A percentile compares a stretch with the other conserved stretches of the same genome.
These are phyloP conservation scores for Propithecus coquereli DNA, from an alignment of 2,113 vertebrate species.

Conservation along the genomic window DNA sequence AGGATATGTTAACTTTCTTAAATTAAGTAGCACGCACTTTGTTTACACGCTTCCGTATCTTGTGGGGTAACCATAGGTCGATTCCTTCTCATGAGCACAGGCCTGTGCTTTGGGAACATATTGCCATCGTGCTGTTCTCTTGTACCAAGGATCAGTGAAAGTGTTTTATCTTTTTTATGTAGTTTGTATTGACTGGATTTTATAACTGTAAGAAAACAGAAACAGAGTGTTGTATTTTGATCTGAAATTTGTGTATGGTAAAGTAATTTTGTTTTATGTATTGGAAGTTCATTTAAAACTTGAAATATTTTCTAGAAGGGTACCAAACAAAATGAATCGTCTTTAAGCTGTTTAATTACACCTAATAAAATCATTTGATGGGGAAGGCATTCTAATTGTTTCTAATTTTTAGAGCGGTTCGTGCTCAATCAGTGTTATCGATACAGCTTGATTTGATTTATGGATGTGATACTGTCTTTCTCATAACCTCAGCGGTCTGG, in stretches of 20 bases:
- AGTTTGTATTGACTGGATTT: slow-evolving; percentile 87
- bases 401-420: not conserved
- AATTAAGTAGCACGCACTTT: slow-evolving; percentile 70
- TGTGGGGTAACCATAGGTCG: slow-evolving; percentile 52
- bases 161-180: slow-evolving; percentile 88
- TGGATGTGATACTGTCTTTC: not conserved
- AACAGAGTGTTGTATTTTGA: slow-evolving; percentile 88
- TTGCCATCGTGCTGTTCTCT: slow-evolving; percentile 80
- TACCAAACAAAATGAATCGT: slow-evolving; percentile 83
- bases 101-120: slow-evolving; percentile 72
- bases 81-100: slow-evolving; percentile 68
- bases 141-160: slow-evolving; percentile 83
- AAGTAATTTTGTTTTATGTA: slow-evolving; percentile 86
- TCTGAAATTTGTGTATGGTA: slow-evolving; percentile 85
- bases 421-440: rapidly evolving
- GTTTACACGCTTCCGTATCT: slow-evolving; percentile 68
- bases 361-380: slow-evolving; percentile 84
- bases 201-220: slow-evolving; percentile 86
- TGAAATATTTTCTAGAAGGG: slow-evolving; percentile 88
- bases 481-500: rapidly evolving
- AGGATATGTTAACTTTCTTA: slow-evolving; percentile 61
- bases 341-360: slow-evolving; percentile 84
- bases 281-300: slow-evolving; percentile 86
- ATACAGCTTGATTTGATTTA: not conserved
- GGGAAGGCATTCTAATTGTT: slow-evolving; percentile 73